phyloP scores from a whole-genome alignment of 2,797 vertebrate genomes.

The Thalassophryne amazonica region DNA sequence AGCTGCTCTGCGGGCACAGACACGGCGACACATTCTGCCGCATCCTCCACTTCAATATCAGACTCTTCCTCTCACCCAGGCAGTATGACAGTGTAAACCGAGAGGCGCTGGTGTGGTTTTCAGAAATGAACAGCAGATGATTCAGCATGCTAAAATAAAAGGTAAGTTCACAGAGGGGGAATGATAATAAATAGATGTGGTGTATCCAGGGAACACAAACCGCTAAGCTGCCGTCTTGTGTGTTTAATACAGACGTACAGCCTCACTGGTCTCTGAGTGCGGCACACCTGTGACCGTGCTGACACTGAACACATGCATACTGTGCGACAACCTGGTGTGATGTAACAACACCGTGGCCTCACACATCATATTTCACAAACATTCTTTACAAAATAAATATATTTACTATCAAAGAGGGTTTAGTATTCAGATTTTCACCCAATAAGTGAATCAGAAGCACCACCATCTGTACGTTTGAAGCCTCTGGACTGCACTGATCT shows the following conservation, averaged over 20 bases:
- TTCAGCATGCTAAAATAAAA: constrained; percentile 93
- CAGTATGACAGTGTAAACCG: constrained; percentile 79
- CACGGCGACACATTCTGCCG: constrained; percentile 20
- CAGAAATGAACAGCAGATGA: constrained; percentile 87
- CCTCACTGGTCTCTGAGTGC: constrained; percentile 25
- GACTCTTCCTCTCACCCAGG: constrained; percentile 50
- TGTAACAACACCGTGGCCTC: constrained; percentile 21
- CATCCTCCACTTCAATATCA: constrained; percentile 35
- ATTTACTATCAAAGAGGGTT: background rate
- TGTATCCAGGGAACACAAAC: constrained; percentile 80
- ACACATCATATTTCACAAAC: constrained; percentile 8
- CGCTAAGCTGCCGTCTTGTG: constrained; percentile 66
- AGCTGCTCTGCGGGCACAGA: constrained; percentile 9
- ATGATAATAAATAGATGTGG: constrained; percentile 84
- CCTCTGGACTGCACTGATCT: too few relatives aligned
- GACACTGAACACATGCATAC: constrained; percentile 37
- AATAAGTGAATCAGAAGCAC: background rate
- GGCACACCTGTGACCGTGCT: constrained; percentile 45
- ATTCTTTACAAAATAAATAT: background rate
- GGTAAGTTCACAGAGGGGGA: constrained; percentile 77
- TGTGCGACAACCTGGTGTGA: constrained; percentile 36
- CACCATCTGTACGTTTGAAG: too few relatives aligned
- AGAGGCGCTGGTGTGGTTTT: constrained; percentile 86
- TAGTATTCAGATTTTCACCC: background rate
- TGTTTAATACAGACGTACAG: constrained; percentile 66